These are phyloP conservation scores for Poecilia wingei DNA, from an alignment of 2,797 vertebrate genomes.

Conservation along the genomic window DNA sequence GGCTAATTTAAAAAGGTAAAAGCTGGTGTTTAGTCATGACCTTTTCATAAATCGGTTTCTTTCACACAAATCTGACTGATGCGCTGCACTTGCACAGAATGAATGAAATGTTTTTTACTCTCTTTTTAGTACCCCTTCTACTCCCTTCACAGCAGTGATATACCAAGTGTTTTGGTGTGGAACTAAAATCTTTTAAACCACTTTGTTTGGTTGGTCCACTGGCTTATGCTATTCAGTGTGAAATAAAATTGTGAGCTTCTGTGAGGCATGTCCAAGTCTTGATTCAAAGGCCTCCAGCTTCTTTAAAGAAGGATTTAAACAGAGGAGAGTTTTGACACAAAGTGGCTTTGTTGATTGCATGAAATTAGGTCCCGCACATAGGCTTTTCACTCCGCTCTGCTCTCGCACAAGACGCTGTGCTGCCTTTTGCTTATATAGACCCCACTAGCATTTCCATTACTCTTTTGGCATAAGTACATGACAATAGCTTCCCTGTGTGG, in stretches of 20 bases:
- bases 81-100: slow-evolving; percentile 13
- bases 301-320: slow-evolving; percentile 71
- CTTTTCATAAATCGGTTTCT: slow-evolving; percentile 66
- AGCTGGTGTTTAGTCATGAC: slow-evolving; percentile 64
- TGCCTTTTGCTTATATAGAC: slow-evolving; percentile 60
- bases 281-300: slow-evolving; percentile 68
- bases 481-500: slow-evolving; percentile 64
- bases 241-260: slow-evolving; percentile 75
- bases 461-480: slow-evolving; percentile 65
- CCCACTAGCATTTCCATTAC: slow-evolving; percentile 63
- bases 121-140: slow-evolving; percentile 28
- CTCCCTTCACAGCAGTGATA: slow-evolving; percentile 44
- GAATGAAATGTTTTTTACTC: slow-evolving; percentile 20
- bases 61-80: slow-evolving; percentile 41
- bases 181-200: slow-evolving; percentile 76
- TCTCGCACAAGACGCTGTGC: slow-evolving; percentile 50
- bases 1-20: slow-evolving; percentile 61
- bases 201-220: slow-evolving; percentile 66
- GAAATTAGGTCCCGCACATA: slow-evolving; percentile 72
- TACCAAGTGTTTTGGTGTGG: slow-evolving; percentile 53
- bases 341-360: slow-evolving; percentile 78
- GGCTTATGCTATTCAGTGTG: slow-evolving; percentile 75
- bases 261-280: slow-evolving; percentile 68
- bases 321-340: slow-evolving; percentile 72
- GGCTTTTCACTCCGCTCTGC: slow-evolving; percentile 54